Base-by-base conservation (phyloP, 2,888 invertebrate genomes). In the Yponomeuta plumbellus region DNA sequence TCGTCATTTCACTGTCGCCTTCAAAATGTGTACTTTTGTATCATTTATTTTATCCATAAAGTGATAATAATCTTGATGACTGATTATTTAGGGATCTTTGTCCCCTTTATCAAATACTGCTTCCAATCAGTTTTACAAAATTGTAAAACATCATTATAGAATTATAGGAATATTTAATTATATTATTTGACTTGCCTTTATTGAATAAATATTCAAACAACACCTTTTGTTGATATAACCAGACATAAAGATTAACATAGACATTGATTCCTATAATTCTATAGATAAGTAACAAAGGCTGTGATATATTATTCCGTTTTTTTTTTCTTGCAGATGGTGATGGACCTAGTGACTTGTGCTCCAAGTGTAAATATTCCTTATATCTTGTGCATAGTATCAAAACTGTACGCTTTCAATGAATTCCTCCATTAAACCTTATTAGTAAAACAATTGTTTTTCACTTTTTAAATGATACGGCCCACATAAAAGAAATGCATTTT, bases 301-400 rank as follows among this genome's bases (percentile, higher is more conserved):
- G 78, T 84, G 85, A 85, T 86, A 83, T 81, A 86, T 86, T 82
- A 76, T 81, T 80, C 73, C 73, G 72, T 72, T 75, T 80, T 79
- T 81, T 84, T 84, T 87, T 84, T 85, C 78, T 90, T 89, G 67
- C 90, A 90, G 90, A 77, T 87, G 78, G 78, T 71, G 75, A 75
- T 76, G 44, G 39, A n/a, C 69, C 74, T 74, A 71, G 72, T 75
- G 73, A 74, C 76, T 52, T 17, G 44, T 76, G 79, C 80, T 80
- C 80, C 80, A 75, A 79, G 77, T 89, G 88, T 89, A 88, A 80
- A 87, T 88, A 88, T 78, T 78, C 22, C 22, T 75, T 80, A 79
- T 78, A 76, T 79, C 52, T 78, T 82, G 79, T 85, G 81, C 83
- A 86, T 81, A 80, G 76, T 81, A 82, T 80, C 80, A 74, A 59